phyloP scores from a whole-genome alignment of 2,113 vertebrate species.

The Carassius auratus region DNA sequence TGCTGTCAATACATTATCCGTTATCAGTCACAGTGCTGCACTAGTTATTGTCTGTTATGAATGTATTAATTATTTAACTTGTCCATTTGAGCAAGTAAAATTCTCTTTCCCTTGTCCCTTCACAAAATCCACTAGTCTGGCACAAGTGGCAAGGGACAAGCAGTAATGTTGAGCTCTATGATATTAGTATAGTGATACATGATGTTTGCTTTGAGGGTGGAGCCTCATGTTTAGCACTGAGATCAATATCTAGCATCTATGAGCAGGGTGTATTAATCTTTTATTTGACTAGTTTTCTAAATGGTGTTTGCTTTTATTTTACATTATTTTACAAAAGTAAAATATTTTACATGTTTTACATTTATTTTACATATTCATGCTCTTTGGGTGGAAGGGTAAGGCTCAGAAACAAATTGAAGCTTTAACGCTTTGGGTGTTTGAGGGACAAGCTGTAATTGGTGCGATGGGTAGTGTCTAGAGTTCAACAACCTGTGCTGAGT shows the following conservation, averaged over 20 bases:
- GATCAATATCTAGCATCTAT: not conserved
- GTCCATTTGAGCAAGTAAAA: too few relatives aligned
- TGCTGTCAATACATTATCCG: too few relatives aligned
- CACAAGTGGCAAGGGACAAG: too few relatives aligned
- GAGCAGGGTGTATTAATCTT: not conserved
- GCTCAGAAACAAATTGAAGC: not conserved
- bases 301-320: not conserved
- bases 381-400: not conserved
- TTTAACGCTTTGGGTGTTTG: not conserved
- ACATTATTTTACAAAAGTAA: not conserved
- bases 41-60: too few relatives aligned
- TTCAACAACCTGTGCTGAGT: constrained; percentile 1
- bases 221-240: not conserved
- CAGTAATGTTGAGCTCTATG: too few relatives aligned
- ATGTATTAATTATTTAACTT: too few relatives aligned
- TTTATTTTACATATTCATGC: constrained; percentile 2
- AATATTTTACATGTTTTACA: not conserved
- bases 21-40: too few relatives aligned
- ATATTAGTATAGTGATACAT: too few relatives aligned
- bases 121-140: too few relatives aligned
- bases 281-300: not conserved
- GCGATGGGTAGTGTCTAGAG: not conserved
- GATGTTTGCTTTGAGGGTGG: not conserved
- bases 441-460: not conserved
- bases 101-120: too few relatives aligned